phyloP scores from a whole-genome alignment of 2,113 vertebrate species.

The Syrrhaptes paradoxus region DNA sequence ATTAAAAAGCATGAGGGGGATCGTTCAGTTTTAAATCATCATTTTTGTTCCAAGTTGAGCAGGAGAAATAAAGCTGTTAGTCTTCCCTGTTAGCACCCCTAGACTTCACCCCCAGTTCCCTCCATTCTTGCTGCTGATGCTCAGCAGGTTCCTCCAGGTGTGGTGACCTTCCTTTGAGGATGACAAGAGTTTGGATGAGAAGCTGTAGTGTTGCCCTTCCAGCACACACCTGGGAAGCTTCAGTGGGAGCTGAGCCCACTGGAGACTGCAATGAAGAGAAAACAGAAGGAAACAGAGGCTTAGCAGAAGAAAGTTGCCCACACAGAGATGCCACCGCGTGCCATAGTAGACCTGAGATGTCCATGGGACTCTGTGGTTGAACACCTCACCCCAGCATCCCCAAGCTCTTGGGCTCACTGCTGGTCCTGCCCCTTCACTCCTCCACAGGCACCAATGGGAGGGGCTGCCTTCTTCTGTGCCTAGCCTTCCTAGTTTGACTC shows the following conservation, averaged over 20 bases:
- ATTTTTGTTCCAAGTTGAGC: background rate
- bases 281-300: background rate
- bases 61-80: background rate
- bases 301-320: background rate
- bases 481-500: background rate
- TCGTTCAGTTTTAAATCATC: background rate
- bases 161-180: background rate
- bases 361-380: background rate
- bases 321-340: background rate
- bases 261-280: background rate
- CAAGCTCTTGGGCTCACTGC: accelerated
- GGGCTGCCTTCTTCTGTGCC: background rate
- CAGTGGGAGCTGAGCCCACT: background rate
- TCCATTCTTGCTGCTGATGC: background rate
- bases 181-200: background rate
- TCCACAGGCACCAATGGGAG: background rate
- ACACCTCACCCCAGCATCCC: background rate
- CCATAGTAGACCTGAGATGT: background rate
- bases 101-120: background rate
- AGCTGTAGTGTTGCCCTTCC: background rate
- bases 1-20: background rate
- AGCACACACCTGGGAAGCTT: background rate
- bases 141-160: background rate
- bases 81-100: background rate
- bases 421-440: background rate